A percentile compares a stretch with the other conserved stretches of the same genome.
Evolutionary conservation across 2,113 vertebrate species (phyloP).

Genomic region (Heptranchias perlo): DNA sequence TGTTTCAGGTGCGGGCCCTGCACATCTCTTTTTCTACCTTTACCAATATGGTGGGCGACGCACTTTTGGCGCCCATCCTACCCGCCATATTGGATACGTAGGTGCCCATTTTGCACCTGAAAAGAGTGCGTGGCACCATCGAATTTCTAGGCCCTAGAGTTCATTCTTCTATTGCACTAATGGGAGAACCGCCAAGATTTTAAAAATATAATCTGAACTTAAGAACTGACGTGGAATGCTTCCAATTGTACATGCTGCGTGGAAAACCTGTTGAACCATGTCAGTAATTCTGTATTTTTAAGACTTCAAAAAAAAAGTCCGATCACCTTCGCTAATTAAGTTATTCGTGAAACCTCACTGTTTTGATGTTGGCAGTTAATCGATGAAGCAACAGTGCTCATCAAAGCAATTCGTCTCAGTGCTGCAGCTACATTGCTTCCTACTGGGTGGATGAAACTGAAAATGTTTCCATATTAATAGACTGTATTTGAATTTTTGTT

Average conservation of each 20-base stretch:
- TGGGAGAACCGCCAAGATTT: neutral
- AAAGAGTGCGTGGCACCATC: neutral
- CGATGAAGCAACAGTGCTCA: neutral
- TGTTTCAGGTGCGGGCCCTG: neutral
- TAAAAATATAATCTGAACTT: neutral
- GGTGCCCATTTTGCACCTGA: neutral
- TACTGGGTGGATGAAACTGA: neutral
- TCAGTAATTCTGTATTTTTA: neutral
- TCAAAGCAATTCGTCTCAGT: neutral
- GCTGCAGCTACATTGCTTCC: neutral
- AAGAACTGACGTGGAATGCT: neutral
- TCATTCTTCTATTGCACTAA: neutral
- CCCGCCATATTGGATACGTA: too few relatives aligned
- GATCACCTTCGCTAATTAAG: neutral
- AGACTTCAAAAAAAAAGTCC: neutral
- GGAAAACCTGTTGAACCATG: neutral
- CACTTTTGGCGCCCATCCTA: too few relatives aligned
- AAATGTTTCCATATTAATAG: neutral
- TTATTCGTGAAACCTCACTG: neutral
- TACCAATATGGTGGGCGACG: neutral
- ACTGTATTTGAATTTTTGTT: neutral
- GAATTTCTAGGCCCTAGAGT: neutral
- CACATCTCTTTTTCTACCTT: neutral
- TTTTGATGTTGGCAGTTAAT: neutral
- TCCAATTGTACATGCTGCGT: neutral